These are phyloP conservation scores for Pterocles gutturalis DNA, from an alignment of 2,113 vertebrate genomes.

Conservation along the genomic window DNA sequence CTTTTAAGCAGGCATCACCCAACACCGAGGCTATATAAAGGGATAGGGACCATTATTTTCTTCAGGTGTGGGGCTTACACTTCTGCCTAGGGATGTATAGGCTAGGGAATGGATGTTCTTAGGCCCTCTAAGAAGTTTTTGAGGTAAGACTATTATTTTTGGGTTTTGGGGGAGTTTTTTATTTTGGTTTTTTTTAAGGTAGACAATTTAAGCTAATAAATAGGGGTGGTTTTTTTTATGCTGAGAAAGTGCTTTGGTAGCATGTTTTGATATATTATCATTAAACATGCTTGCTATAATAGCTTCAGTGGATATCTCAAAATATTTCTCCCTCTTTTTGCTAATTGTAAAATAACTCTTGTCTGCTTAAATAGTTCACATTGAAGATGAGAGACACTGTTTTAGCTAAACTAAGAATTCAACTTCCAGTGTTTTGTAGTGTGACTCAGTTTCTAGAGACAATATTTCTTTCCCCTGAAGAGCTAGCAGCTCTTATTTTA, in stretches of 20 bases:
- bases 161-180: too few relatives aligned
- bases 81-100: too few relatives aligned
- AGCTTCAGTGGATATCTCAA: background rate
- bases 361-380: background rate
- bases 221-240: too few relatives aligned
- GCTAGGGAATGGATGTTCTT: too few relatives aligned
- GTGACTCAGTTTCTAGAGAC: background rate
- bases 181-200: too few relatives aligned
- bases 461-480: background rate
- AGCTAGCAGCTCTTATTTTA: background rate
- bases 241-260: accelerated
- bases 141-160: too few relatives aligned
- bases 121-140: too few relatives aligned
- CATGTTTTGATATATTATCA: accelerated
- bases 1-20: too few relatives aligned
- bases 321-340: background rate
- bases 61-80: too few relatives aligned
- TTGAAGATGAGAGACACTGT: background rate
- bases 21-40: too few relatives aligned
- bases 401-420: background rate
- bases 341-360: background rate
- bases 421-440: background rate
- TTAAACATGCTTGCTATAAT: background rate
- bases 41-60: too few relatives aligned
- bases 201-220: too few relatives aligned